These are phyloP conservation scores for Drosophila incognita DNA, from an alignment of 2,888 invertebrate genomes.

Conservation along the genomic window DNA sequence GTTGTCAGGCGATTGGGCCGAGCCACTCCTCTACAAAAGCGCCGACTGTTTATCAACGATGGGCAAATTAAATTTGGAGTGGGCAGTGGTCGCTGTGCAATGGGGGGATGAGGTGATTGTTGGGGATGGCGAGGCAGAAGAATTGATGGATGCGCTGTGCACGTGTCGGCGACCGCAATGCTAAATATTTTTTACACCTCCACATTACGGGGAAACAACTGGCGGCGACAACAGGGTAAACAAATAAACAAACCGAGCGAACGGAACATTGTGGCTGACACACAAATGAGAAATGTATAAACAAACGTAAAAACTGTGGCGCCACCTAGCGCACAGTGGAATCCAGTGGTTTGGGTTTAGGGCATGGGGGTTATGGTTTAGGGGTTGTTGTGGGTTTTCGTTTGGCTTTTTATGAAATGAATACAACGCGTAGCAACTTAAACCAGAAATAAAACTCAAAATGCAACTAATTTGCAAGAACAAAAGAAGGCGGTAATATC, in stretches of 20 bases:
- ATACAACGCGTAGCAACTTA: conserved; percentile 34
- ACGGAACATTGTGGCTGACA: conserved; percentile 61
- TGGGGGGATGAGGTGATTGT: not conserved
- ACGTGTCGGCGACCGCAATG: conserved; percentile 73
- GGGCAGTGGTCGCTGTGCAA: not conserved
- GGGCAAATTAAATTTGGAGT: conserved; percentile 73
- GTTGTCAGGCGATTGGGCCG: conserved; percentile 16
- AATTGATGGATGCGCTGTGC: conserved; percentile 71
- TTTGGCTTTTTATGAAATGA: conserved; percentile 38
- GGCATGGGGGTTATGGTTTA: not conserved
- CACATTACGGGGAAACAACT: conserved; percentile 56
- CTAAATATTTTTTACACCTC: conserved; percentile 74
- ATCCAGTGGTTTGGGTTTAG: not conserved
- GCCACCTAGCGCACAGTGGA: conserved; percentile 17
- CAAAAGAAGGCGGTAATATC: conserved; percentile 33
- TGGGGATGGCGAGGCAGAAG: conserved; percentile 26
- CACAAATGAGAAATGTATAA: conserved; percentile 68
- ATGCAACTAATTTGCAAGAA: conserved; percentile 68
- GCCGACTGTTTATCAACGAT: conserved; percentile 72
- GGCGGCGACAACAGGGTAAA: conserved; percentile 37
- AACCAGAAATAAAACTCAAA: conserved; percentile 61
- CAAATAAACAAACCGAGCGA: conserved; percentile 62
- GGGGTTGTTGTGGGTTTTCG: conserved; percentile 8
- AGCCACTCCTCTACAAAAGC: conserved; percentile 30
- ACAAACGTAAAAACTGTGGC: conserved; percentile 38